These are phyloP conservation scores for Hexactinellida sp. DNA, from an alignment of 37 sponge, comb jelly and placozoan genomes.

Conservation along the genomic window DNA sequence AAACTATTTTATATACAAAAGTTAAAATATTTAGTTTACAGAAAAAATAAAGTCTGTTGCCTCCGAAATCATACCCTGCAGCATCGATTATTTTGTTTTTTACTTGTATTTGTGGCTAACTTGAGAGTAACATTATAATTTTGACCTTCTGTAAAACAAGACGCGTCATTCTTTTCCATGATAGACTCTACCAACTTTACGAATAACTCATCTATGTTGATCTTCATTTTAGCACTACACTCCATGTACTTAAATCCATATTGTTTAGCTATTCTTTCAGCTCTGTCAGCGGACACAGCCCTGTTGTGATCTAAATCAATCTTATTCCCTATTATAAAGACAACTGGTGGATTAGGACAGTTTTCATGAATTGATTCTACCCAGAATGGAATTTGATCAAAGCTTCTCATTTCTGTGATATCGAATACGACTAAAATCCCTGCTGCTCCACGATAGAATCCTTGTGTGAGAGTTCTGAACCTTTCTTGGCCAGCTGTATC, in stretches of 20 bases:
- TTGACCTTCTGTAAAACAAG: too few relatives aligned
- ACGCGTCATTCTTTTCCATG: background rate
- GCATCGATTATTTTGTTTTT: too few relatives aligned
- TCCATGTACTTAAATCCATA: background rate
- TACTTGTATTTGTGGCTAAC: too few relatives aligned
- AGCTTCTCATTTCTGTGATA: background rate
- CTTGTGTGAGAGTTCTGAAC: constrained; percentile 3
- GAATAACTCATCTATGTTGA: background rate
- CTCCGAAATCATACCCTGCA: too few relatives aligned
- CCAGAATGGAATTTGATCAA: constrained; percentile 12
- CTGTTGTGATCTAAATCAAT: background rate
- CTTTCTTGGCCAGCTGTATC: constrained; percentile 9
- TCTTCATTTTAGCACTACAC: constrained; percentile 8
- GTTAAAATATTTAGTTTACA: too few relatives aligned
- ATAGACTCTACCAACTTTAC: background rate
- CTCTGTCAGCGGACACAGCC: background rate
- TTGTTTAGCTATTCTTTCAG: background rate
- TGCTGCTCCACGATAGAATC: background rate
- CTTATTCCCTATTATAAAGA: background rate
- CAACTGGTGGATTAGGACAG: background rate
- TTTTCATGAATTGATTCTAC: constrained; percentile 12
- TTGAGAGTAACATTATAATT: too few relatives aligned
- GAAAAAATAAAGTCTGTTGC: too few relatives aligned
- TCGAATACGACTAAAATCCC: background rate
- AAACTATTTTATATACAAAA: too few relatives aligned